A percentile compares a stretch with the other conserved stretches of the same genome.
Evolutionary conservation across 2,888 invertebrate genomes (phyloP).

Genomic region (Pyrochroa serraticornis): DNA sequence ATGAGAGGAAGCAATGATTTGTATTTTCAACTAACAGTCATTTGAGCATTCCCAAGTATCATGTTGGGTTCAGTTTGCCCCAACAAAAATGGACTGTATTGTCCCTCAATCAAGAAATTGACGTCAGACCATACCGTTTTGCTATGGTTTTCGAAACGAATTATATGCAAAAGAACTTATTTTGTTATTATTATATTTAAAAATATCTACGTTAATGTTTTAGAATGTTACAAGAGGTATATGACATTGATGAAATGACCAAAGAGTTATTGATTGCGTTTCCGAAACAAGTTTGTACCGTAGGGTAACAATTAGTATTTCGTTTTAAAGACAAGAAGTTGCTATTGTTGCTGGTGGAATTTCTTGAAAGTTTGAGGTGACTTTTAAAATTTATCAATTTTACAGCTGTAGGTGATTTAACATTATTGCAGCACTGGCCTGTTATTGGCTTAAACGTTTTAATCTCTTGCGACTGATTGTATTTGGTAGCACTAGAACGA

Average conservation of each 20-base stretch:
- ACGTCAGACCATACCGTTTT: constrained; percentile 85
- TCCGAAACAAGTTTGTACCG: constrained; percentile 86
- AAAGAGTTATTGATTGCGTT: constrained; percentile 91
- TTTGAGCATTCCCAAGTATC: constrained; percentile 76
- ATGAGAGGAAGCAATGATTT: constrained; percentile 80
- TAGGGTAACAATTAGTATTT: constrained; percentile 91
- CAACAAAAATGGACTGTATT: constrained; percentile 97
- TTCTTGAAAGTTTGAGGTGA: constrained; percentile 75
- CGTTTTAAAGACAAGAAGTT: constrained; percentile 89
- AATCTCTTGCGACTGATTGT: no score
- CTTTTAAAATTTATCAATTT: no score
- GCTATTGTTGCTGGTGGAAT: constrained; percentile 83
- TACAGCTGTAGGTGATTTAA: no score
- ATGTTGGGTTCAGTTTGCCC: constrained; percentile 90
- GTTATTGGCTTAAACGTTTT: no score
- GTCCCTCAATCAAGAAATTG: constrained; percentile 89
- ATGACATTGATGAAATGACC: constrained; percentile 97
- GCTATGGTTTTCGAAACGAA: constrained; percentile 88
- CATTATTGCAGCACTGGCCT: no score
- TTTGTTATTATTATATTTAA: constrained; percentile 45
- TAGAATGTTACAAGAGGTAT: constrained; percentile 86
- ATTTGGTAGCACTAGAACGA: no score
- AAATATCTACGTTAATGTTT: constrained; percentile 39
- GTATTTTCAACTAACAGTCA: constrained; percentile 84
- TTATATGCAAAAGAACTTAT: constrained; percentile 91